phyloP scores from a whole-genome alignment of 2,888 invertebrate genomes.

The Aspidiotus destructor region DNA sequence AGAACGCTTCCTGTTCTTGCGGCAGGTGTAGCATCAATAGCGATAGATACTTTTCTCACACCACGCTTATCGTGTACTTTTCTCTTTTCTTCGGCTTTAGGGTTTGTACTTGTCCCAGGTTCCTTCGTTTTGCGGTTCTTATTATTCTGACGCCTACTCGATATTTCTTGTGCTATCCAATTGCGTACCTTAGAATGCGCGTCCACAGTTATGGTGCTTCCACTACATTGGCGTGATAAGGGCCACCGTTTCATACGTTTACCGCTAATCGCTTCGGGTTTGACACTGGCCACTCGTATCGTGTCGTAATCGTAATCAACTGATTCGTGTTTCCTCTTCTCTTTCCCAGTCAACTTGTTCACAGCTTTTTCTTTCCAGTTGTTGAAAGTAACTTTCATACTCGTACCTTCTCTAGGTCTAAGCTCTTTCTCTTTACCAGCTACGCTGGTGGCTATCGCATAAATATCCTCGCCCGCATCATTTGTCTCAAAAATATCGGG shows the following conservation, averaged over 20 bases:
- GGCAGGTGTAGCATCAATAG: slow-evolving; percentile 66
- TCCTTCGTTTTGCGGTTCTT: slow-evolving; percentile 27
- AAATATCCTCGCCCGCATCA: slow-evolving; percentile 43
- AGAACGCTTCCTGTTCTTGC: slow-evolving; percentile 57
- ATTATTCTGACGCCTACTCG: slow-evolving; percentile 38
- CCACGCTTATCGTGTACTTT: not conserved
- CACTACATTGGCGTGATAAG: slow-evolving; percentile 48
- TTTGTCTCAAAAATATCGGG: slow-evolving; percentile 39
- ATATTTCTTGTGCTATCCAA: slow-evolving; percentile 74
- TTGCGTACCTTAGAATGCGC: slow-evolving; percentile 76
- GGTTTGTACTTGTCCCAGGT: slow-evolving; percentile 23
- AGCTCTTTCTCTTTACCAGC: not conserved
- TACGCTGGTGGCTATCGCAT: slow-evolving; percentile 32
- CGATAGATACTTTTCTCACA: slow-evolving; percentile 55
- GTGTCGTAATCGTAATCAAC: slow-evolving; percentile 36
- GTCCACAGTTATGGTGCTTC: slow-evolving; percentile 57
- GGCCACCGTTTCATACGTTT: slow-evolving; percentile 46
- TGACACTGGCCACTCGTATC: slow-evolving; percentile 45
- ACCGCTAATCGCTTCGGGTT: slow-evolving; percentile 44
- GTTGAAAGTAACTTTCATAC: not conserved
- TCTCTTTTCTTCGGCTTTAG: not conserved
- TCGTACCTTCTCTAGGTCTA: too few species aligned
- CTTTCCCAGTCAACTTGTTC: not conserved
- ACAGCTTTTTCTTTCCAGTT: not conserved
- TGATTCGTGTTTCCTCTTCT: not conserved